Conservation (phyloP, 2,797 vertebrate genomes). For the Epinephelus awoara region DNA sequence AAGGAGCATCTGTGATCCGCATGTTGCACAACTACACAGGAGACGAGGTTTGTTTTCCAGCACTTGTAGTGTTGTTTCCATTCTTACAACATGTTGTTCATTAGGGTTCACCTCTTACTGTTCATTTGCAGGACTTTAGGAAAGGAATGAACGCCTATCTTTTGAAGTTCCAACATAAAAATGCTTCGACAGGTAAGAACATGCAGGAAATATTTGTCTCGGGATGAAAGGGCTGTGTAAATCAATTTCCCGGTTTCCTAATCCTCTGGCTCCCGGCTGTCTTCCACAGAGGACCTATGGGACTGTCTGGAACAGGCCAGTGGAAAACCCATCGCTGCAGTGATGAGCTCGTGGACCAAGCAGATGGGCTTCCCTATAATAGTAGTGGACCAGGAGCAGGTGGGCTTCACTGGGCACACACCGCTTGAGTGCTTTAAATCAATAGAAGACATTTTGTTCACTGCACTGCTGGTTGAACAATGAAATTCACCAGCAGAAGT, state of each 20-base stretch:
- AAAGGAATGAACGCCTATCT: constrained; percentile 99
- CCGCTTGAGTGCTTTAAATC: constrained; percentile 1
- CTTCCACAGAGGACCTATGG: constrained; percentile 95
- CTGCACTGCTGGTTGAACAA: background rate
- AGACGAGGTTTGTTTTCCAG: constrained; percentile 89
- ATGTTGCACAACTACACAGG: constrained; percentile 99
- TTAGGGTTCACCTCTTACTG: constrained; percentile 11
- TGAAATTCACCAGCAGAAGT: background rate
- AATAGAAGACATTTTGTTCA: background rate
- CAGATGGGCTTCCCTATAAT: constrained; percentile 99
- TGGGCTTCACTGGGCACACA: constrained; percentile 64
- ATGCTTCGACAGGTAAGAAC: constrained; percentile 94
- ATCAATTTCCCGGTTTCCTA: background rate
- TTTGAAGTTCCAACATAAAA: constrained; percentile 97
- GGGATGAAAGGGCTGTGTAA: background rate
- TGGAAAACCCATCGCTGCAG: constrained; percentile 95
- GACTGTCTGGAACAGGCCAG: constrained; percentile 96
- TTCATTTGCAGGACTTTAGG: constrained; percentile 92
- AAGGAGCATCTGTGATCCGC: constrained; percentile 98
- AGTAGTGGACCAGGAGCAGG: constrained; percentile 95
- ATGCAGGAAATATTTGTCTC: accelerated
- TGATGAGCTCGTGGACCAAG: constrained; percentile 99
- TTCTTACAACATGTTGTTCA: background rate
- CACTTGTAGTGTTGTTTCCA: background rate
- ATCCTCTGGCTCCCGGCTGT: constrained; percentile 10